A percentile compares a stretch with the other conserved stretches of the same genome.
These are phyloP conservation scores for Pachyuromys duprasi DNA, from an alignment of 2,797 vertebrate species.

Conservation along the genomic window DNA sequence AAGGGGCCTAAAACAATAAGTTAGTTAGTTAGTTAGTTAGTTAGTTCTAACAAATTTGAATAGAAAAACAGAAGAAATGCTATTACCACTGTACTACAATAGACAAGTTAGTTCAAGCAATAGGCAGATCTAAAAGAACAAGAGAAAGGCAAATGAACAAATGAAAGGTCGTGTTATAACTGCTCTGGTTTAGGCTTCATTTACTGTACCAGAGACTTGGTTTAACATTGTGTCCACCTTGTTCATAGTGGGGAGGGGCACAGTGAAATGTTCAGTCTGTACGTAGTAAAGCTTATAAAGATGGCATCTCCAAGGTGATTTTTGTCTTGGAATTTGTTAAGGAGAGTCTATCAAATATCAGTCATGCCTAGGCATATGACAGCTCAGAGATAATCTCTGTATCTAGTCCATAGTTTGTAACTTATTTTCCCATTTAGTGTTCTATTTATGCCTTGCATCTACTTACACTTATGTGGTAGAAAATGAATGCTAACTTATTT, in stretches of 20 bases:
- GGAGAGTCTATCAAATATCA: conserved; percentile 16
- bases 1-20: background rate
- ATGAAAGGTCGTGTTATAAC: conserved; percentile 85
- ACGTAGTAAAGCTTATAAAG: conserved; percentile 23
- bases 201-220: conserved; percentile 8
- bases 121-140: conserved; percentile 81
- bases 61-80: background rate
- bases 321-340: background rate
- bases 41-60: background rate
- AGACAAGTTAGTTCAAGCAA: conserved; percentile 83
- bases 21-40: no score
- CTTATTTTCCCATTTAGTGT: background rate
- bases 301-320: background rate
- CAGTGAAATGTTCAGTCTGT: conserved; percentile 45
- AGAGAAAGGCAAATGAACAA: conserved; percentile 84
- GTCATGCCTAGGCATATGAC: background rate
- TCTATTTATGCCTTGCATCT: background rate
- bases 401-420: background rate
- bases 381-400: background rate
- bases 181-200: conserved; percentile 52
- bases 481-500: background rate
- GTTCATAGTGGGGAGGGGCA: conserved; percentile 32
- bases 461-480: background rate
- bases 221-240: conserved; percentile 59
- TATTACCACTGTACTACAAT: background rate